Conservation (phyloP, 2,113 vertebrate species). For the Petaurus breviceps region DNA sequence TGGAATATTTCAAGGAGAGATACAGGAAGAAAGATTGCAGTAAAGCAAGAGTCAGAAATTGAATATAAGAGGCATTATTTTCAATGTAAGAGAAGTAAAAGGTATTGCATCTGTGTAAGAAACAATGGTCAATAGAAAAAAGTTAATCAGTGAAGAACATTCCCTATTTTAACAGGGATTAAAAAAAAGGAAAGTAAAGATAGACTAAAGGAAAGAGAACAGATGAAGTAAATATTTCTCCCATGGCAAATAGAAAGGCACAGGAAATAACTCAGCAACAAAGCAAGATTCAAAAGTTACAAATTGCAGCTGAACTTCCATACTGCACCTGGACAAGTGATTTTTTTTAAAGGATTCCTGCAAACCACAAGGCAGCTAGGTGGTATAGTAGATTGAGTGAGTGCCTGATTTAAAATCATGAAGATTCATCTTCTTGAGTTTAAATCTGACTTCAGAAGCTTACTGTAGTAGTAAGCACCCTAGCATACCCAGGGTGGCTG, state of each 20-base stretch:
- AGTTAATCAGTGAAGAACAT: neutral
- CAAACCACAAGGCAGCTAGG: no score
- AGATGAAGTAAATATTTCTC: neutral
- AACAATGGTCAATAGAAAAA: neutral
- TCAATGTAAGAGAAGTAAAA: neutral
- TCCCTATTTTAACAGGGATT: neutral
- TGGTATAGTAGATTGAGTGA: no score
- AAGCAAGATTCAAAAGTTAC: neutral
- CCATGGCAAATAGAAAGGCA: neutral
- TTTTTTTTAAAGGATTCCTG: no score
- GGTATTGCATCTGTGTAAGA: neutral
- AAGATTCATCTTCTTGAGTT: no score
- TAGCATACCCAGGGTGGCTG: no score
- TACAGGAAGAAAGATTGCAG: neutral
- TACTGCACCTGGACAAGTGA: no score
- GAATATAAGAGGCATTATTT: constrained; percentile 12
- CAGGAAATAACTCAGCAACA: neutral
- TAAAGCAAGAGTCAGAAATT: neutral
- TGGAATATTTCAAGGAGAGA: neutral
- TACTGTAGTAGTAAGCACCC: no score
- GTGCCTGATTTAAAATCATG: no score
- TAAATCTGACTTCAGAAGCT: no score
- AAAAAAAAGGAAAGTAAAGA: neutral
- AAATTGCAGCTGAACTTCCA: neutral
- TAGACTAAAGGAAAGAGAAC: neutral